Conservation (phyloP, 2,797 vertebrate species). For the Arrhamphus sclerolepis region DNA sequence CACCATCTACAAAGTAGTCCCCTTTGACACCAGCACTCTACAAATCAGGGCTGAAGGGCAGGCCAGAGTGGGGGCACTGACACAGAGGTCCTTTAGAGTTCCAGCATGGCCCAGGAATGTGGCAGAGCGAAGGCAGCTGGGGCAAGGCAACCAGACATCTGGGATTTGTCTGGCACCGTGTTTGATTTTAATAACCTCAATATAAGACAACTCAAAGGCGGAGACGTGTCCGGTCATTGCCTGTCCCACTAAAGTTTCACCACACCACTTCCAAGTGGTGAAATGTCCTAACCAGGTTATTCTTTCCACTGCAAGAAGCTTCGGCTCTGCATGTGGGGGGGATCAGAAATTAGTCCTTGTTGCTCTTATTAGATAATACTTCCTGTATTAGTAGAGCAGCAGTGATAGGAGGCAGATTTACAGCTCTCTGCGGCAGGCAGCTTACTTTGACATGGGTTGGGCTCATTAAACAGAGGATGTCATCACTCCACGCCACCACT, state of each 20-base stretch:
- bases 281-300: constrained; percentile 54
- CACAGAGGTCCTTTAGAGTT: constrained; percentile 75
- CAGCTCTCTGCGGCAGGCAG: constrained; percentile 80
- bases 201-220: constrained; percentile 47
- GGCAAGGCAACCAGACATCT: constrained; percentile 68
- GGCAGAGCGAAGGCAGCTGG: constrained; percentile 56
- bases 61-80: constrained; percentile 66
- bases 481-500: constrained; percentile 90
- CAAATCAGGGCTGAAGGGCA: constrained; percentile 81
- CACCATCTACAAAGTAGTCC: constrained; percentile 83
- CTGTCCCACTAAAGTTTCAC: constrained; percentile 41
- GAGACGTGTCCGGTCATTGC: constrained; percentile 28
- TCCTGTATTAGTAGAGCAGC: constrained; percentile 79
- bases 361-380: constrained; percentile 84
- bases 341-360: constrained; percentile 74
- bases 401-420: constrained; percentile 83
- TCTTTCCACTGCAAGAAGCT: constrained; percentile 1
- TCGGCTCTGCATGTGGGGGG: constrained; percentile 51
- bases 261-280: constrained; percentile 19
- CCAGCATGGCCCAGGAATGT: constrained; percentile 70
- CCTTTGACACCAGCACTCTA: constrained; percentile 83
- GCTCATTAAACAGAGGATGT: constrained; percentile 95
- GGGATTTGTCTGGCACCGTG: constrained; percentile 72
- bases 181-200: constrained; percentile 61
- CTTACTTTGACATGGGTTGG: constrained; percentile 78